phyloP scores from a whole-genome alignment of 2,888 invertebrate genomes.

The Silvanus unidentatus region DNA sequence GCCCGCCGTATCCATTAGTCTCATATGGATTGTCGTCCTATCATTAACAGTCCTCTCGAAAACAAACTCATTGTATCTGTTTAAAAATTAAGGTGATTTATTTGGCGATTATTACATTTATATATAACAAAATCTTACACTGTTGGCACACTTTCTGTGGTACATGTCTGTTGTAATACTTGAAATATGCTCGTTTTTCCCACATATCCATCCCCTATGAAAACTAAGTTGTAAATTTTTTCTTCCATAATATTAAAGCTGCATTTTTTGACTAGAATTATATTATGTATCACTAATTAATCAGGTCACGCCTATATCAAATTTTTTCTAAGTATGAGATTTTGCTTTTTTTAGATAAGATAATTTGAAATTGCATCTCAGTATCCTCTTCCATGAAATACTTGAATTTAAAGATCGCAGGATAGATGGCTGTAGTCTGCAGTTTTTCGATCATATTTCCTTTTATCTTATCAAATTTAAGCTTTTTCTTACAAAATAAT shows the following conservation, averaged over 20 bases:
- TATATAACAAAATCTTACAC: slow-evolving; percentile 14
- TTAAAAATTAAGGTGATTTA: slow-evolving; percentile 3
- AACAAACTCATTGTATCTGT: slow-evolving; percentile 17
- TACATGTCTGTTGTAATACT: slow-evolving; percentile 71
- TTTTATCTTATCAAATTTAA: no score
- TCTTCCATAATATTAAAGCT: not conserved
- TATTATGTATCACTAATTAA: no score
- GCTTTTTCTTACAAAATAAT: no score
- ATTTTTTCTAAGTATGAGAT: no score
- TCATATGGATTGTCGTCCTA: slow-evolving; percentile 8
- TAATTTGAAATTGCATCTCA: no score
- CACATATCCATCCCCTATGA: slow-evolving; percentile 77
- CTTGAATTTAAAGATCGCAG: no score
- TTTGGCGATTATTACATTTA: not conserved
- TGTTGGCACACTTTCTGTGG: slow-evolving; percentile 33
- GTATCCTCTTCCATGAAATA: no score
- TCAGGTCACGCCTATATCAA: no score
- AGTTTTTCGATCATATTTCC: no score
- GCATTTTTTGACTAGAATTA: no score
- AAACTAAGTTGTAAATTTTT: slow-evolving; percentile 11
- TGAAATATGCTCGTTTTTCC: slow-evolving; percentile 81
- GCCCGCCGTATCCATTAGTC: slow-evolving; percentile 59
- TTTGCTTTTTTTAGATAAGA: no score
- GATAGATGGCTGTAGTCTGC: no score
- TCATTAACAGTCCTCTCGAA: slow-evolving; percentile 5